Base-by-base conservation (phyloP, 2,888 invertebrate species). In the Drosophila fulvimacula region DNA sequence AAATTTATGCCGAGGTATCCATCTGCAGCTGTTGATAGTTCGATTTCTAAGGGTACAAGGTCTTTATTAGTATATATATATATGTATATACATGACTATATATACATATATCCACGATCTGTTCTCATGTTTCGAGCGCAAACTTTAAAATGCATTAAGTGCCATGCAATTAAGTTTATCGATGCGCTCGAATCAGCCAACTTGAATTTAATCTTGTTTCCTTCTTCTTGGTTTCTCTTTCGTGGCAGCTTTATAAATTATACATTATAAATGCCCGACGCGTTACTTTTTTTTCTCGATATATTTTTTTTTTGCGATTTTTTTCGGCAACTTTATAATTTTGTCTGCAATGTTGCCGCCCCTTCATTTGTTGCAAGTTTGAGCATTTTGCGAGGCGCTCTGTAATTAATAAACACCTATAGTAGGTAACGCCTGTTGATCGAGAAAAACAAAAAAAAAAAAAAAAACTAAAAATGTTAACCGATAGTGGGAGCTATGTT, bases 41-140 rank as follows among this genome's bases (percentile, higher is more conserved):
- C 85, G 88, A 82, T 87, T 89, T 85, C 85, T 87, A 87, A 85
- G 85, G 88, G 84, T 63, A 69, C 86, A 81, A 88, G 89, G 87
- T 84, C 84, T 84, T 84, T 86, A 84, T 84, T 84, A 84, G 88
- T 66, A 19, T 34, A 36, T 38, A 60, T 39, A 32, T 41, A 39
- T 39, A 27, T 39, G 6, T 17, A 10, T 27, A 2, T 52, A 36
- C 38, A 55, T 39, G n/a, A n/a, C n/a, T n/a, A 19, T 41, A 15
- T 39, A 24, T 32, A 11, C 24, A 19, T 24, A 36, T 34, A 49
- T 2, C 21, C 9, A 11, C 17, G 30, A 15, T 24, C 17, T 57
- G 63, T 69, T 80, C 81, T 83, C 84, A 76, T 68, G 70, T 84
- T 82, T 74, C 68, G 69, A 70, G 84, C 81, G 73, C 79, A 73